These are phyloP conservation scores for Tachina fera DNA, from an alignment of 2,888 invertebrate species.

Conservation along the genomic window DNA sequence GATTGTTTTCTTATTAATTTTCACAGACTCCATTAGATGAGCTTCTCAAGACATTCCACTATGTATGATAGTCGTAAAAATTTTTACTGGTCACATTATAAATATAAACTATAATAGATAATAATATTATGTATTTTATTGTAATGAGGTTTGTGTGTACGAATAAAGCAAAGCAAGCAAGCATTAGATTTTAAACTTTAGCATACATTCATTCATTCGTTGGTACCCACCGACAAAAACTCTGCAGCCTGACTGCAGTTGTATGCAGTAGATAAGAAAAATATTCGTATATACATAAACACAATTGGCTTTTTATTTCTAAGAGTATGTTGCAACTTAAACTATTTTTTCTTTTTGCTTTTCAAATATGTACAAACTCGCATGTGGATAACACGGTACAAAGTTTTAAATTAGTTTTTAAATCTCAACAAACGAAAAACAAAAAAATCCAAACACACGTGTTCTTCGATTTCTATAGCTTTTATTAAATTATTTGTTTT, in stretches of 20 bases:
- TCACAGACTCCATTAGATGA: too few relatives aligned
- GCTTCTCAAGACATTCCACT: too few relatives aligned
- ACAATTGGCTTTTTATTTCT: neutral
- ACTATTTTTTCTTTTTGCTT: slow-evolving; percentile 6
- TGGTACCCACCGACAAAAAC: neutral
- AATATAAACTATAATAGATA: too few relatives aligned
- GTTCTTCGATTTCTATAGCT: slow-evolving; percentile 16
- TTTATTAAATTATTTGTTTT: slow-evolving; percentile 25
- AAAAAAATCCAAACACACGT: slow-evolving; percentile 6
- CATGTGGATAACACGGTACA: too few relatives aligned
- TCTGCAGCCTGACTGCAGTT: neutral
- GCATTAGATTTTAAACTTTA: neutral
- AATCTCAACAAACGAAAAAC: too few relatives aligned
- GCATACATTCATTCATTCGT: neutral
- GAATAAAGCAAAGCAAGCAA: neutral
- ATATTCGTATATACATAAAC: neutral
- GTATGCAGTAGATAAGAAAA: neutral
- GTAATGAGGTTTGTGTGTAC: too few relatives aligned
- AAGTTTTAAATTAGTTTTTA: neutral
- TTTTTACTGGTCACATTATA: too few relatives aligned
- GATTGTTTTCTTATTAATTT: too few relatives aligned
- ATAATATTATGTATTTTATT: too few relatives aligned
- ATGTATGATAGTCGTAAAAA: too few relatives aligned
- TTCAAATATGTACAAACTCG: neutral
- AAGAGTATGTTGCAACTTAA: slow-evolving; percentile 43